Base-by-base conservation (phyloP, 2,797 vertebrate species). In the Syngnathus acus region DNA sequence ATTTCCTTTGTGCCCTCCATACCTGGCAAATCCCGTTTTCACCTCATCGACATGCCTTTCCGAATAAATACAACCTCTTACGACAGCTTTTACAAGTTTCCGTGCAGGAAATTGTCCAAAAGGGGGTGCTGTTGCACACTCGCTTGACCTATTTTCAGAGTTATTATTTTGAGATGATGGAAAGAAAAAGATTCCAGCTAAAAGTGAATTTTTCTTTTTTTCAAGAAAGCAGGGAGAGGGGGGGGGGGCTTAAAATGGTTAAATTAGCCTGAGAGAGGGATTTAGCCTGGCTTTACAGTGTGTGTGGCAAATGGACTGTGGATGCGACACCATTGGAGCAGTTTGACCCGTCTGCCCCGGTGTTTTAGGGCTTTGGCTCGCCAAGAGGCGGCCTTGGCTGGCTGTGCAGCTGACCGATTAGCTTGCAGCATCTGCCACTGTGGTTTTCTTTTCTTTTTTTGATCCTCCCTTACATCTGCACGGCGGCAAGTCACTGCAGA, bases 331-430 rank as follows among this genome's bases (percentile, higher is more conserved):
- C 78, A 61, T 79, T 72, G 65, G 81, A 88, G 75, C 78, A 72
- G 72, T 82, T 89, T 85, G 86, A 88, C 84, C 86, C 9, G 40
- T 73, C 74, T 82, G 80, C 85, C 83, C 83, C 76, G 9, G 48
- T 16, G 64, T 84, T 78, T 62, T 77, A 70, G 71, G 68, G 73
- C 71, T 72, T 68, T 63, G 32, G 50, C 50, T 51, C 9, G n/a
- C 26, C 26, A 32, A 2, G 19, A 51, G 10, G 50, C 50, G 13
- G 32, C 26, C 26, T 16, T 57, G 54, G 54, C 54, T 57, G 68
- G 66, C 77, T 82, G 76, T 79, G 79, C 82, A 82, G 78, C 85
- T 76, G 73, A 16, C n/a, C 57, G 70, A 78, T 82, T 71, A 76
- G 66, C 79, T 79, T 57, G 13, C 68, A 81, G 84, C 86, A 83